Base-by-base conservation (phyloP, 2,888 invertebrate species). In the Chrysopilus asiliformis region DNA sequence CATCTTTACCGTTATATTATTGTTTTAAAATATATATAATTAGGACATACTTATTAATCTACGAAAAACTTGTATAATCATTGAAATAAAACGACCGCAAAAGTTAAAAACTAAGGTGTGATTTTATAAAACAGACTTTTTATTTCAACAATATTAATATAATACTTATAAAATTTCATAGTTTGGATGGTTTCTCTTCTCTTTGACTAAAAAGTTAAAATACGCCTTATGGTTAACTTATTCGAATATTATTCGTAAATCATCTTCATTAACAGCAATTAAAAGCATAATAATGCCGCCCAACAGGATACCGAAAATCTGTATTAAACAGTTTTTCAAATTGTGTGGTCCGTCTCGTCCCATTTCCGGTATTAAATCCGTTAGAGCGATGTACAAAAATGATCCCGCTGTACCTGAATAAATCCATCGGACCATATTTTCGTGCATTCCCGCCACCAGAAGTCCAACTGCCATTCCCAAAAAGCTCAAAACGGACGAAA, bases 321-420 rank as follows among this genome's bases (percentile, higher is more conserved):
- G 79, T 36, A 81, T 62, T 12, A 76, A 43, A 43, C 77, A 66
- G 43, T 69, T 67, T 34, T 69, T 56, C 38, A 67, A 59, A 49
- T 69, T 70, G 2, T 66, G 65, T 46, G 67, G 61, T 49, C 68
- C 65, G 50, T 68, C 68, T 43, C 63, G 61, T 51, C 69, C 68
- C 55, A 74, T 66, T 58, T 74, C 74, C 5, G 74, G 74, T 38
- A 84, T 77, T 66, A 85, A 68, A 61, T 83, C 82, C 2, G 83
- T 81, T 36, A 85, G 67, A 4, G 82, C 80, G 42, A 85, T 81
- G 53, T 84, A 85, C 12, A 85, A 66, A 56, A 85, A 85, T 36
- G 81, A 79, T 3, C 85, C 84, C 4, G 79, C 84, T 3, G 83
- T 81, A 8, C 74, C 72, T 2, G 82, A 77, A 57, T 82, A 84